Evolutionary conservation across 2,888 invertebrate genomes (phyloP).

Genomic region (Cryptocephalus primarius): DNA sequence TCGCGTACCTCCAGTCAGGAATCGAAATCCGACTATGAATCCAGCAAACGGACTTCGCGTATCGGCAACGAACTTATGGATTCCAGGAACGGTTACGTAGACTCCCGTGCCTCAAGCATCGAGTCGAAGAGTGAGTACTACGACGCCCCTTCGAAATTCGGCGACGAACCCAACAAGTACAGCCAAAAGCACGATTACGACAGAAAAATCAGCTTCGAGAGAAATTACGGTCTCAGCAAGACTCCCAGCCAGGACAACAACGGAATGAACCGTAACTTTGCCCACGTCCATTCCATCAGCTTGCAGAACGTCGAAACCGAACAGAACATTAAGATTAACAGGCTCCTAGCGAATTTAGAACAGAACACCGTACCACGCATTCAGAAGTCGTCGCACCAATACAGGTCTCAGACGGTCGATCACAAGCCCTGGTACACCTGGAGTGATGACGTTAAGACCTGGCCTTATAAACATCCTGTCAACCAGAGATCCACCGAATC

Average conservation of each 20-base stretch:
- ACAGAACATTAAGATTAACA: slow-evolving; percentile 44
- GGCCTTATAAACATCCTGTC: slow-evolving; percentile 24
- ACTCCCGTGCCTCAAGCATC: slow-evolving; percentile 57
- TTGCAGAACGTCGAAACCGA: slow-evolving; percentile 62
- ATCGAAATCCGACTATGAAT: slow-evolving; percentile 45
- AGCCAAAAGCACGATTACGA: slow-evolving; percentile 28
- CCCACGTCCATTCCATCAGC: slow-evolving; percentile 55
- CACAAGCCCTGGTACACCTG: slow-evolving; percentile 40
- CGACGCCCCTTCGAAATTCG: slow-evolving; percentile 37
- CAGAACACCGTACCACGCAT: slow-evolving; percentile 40
- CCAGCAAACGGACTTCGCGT: slow-evolving; percentile 22
- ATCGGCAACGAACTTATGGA: slow-evolving; percentile 25
- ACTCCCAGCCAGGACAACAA: slow-evolving; percentile 8
- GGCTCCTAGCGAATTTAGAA: slow-evolving; percentile 41
- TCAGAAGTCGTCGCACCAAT: slow-evolving; percentile 20
- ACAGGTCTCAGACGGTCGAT: slow-evolving; percentile 11
- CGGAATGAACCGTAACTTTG: slow-evolving; percentile 12
- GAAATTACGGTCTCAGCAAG: slow-evolving; percentile 36
- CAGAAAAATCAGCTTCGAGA: slow-evolving; percentile 34
- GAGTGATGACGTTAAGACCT: slow-evolving; percentile 43
- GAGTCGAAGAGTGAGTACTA: slow-evolving; percentile 55
- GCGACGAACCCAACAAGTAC: slow-evolving; percentile 20
- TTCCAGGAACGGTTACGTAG: slow-evolving; percentile 32
- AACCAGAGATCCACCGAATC: slow-evolving; percentile 55
- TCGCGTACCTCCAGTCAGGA: slow-evolving; percentile 59